phyloP scores from a whole-genome alignment of 2,113 vertebrate species.

The Ochotona curzoniae region DNA sequence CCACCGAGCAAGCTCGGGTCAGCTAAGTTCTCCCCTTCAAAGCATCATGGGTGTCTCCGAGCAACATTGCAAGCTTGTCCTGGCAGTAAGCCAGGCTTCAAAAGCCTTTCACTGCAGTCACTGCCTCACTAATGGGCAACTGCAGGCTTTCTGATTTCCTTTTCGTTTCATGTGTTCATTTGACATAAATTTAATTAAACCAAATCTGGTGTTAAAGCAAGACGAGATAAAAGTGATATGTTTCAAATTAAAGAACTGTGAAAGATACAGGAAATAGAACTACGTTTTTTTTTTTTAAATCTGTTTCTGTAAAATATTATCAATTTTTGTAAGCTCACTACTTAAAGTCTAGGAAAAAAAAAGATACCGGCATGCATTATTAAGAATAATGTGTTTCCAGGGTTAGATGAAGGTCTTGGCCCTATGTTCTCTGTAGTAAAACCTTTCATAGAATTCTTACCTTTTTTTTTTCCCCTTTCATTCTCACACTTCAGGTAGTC shows the following conservation, averaged over 20 bases:
- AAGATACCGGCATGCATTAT: conserved; percentile 86
- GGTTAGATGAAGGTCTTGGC: conserved; percentile 89
- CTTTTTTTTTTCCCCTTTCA: conserved; percentile 85
- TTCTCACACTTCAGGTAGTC: conserved; percentile 89
- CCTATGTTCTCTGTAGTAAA: conserved; percentile 87
- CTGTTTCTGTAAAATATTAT: conserved; percentile 86
- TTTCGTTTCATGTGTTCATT: conserved; percentile 91
- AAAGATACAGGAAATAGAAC: conserved; percentile 88
- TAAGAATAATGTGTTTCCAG: conserved; percentile 88
- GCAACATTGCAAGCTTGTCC: conserved; percentile 89
- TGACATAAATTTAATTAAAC: conserved; percentile 94
- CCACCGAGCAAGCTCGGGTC: conserved; percentile 88
- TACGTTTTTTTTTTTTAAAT: conserved; percentile 82
- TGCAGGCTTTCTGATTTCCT: conserved; percentile 91
- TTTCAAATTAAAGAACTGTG: conserved; percentile 89
- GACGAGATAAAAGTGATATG: conserved; percentile 90
- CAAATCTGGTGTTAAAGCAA: conserved; percentile 91
- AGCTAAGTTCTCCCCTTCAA: conserved; percentile 89
- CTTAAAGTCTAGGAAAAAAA: conserved; percentile 82
- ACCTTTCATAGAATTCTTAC: conserved; percentile 87
- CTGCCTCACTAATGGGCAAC: conserved; percentile 92
- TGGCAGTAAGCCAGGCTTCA: conserved; percentile 92
- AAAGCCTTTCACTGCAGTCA: conserved; percentile 90
- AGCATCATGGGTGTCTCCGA: conserved; percentile 89
- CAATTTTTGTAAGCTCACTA: conserved; percentile 85